Conservation (phyloP, 2,888 invertebrate species). For the Melanophora roralis region DNA sequence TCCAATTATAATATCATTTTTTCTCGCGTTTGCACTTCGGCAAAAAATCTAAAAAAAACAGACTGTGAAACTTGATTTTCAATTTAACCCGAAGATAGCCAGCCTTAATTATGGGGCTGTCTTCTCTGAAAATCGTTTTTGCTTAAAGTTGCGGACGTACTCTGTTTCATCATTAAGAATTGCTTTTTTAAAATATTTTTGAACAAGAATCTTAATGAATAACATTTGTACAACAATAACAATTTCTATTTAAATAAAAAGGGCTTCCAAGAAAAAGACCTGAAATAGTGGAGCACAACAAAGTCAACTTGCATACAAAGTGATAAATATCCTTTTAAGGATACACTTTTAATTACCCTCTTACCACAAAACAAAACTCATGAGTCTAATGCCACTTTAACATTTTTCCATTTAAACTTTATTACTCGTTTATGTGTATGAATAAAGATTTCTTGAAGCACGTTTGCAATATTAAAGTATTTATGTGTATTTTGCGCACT, state of each 20-base stretch:
- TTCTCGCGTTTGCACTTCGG: too few species aligned
- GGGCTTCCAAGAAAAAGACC: not conserved
- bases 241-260: too few species aligned
- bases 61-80: too few species aligned
- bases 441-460: slow-evolving; percentile 7
- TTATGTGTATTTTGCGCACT: slow-evolving; percentile 22
- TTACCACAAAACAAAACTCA: slow-evolving; percentile 34
- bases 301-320: not conserved
- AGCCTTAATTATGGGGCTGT: too few species aligned
- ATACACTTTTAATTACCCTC: slow-evolving; percentile 43
- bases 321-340: slow-evolving; percentile 39
- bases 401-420: slow-evolving; percentile 3
- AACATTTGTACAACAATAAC: slow-evolving; percentile 11
- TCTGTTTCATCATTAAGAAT: too few species aligned
- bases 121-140: too few species aligned
- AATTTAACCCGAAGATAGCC: too few species aligned
- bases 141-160: too few species aligned
- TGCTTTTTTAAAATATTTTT: slow-evolving; percentile 26
- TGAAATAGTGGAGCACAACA: not conserved
- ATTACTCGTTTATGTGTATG: not conserved
- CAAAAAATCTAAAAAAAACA: too few species aligned
- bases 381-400: slow-evolving; percentile 22
- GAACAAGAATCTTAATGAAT: too few species aligned
- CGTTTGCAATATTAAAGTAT: not conserved
- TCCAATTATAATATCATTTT: too few species aligned